Conservation (phyloP, 92 coral and sea anemone genomes). For the Metridium senile region DNA sequence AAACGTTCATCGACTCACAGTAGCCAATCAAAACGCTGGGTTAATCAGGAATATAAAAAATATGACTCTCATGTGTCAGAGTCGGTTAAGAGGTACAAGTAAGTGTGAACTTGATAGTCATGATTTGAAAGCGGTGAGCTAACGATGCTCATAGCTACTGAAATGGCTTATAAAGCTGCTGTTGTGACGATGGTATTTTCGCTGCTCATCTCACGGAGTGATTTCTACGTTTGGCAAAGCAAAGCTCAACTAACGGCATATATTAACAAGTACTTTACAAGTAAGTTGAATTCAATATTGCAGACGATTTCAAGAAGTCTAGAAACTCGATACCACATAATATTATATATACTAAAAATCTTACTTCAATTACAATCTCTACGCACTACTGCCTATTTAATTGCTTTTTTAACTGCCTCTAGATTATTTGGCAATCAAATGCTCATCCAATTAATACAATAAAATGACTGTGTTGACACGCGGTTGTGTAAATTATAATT, state of each 20-base stretch:
- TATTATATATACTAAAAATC: not conserved
- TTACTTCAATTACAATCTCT: not conserved
- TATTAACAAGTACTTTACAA: slow-evolving; percentile 8
- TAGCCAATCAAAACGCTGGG: not conserved
- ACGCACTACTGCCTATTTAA: not conserved
- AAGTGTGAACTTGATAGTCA: not conserved
- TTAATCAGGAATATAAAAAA: not conserved
- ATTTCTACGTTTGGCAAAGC: not conserved
- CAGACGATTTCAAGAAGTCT: not conserved
- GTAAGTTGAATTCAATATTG: not conserved
- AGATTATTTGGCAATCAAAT: not conserved
- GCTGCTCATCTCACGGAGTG: not conserved
- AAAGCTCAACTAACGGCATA: not conserved
- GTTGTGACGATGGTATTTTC: not conserved
- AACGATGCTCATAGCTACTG: not conserved
- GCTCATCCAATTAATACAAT: not conserved
- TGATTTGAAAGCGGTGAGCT: not conserved
- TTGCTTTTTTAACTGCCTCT: not conserved
- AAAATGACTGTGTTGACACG: not conserved
- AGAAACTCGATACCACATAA: not conserved
- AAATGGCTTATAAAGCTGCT: not conserved
- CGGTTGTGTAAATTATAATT: not conserved
- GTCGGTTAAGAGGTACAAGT: not conserved
- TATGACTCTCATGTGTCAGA: not conserved
- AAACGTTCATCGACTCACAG: no score